Evolutionary conservation across 2,888 invertebrate genomes (phyloP).

Genomic region (Adelognathus sp.): DNA sequence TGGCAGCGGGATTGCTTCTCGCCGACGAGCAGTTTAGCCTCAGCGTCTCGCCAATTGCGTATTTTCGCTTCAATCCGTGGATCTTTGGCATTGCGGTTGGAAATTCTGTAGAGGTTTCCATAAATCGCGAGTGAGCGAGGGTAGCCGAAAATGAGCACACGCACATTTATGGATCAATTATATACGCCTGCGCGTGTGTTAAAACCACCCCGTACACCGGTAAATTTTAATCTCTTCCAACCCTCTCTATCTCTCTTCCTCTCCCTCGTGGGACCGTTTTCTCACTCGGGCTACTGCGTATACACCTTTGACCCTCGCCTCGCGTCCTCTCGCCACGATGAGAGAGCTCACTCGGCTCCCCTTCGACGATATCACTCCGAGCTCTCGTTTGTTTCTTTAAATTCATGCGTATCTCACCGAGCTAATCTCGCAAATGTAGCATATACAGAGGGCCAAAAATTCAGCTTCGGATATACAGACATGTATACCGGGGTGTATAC

Average conservation of each 20-base stretch:
- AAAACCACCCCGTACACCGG: constrained; percentile 15
- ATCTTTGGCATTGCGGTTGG: constrained; percentile 76
- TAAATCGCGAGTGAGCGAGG: not conserved
- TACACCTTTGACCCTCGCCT: not conserved
- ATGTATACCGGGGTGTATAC: not conserved
- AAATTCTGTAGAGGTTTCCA: constrained; percentile 70
- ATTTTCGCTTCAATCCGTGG: constrained; percentile 77
- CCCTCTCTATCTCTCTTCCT: too few relatives aligned
- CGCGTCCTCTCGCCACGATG: not conserved
- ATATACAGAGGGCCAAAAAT: not conserved
- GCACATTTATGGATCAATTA: constrained; percentile 55
- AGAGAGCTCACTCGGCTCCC: constrained; percentile 3
- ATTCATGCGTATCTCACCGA: constrained; percentile 50
- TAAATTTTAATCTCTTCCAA: constrained; percentile 47
- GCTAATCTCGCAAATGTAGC: constrained; percentile 42
- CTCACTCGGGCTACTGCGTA: constrained; percentile 2
- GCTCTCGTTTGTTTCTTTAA: constrained; percentile 41
- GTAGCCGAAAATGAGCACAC: constrained; percentile 23
- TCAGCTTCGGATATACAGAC: not conserved
- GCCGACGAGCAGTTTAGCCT: constrained; percentile 77
- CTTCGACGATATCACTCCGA: constrained; percentile 26
- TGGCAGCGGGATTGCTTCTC: constrained; percentile 77
- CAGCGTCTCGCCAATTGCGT: constrained; percentile 74
- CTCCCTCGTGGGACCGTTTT: constrained; percentile 42
- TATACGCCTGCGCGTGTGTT: constrained; percentile 38